Evolutionary conservation across 2,888 invertebrate genomes (phyloP), one percentile per base, ranked within the genome.

Genomic region (Drosophila limbata): DNA sequence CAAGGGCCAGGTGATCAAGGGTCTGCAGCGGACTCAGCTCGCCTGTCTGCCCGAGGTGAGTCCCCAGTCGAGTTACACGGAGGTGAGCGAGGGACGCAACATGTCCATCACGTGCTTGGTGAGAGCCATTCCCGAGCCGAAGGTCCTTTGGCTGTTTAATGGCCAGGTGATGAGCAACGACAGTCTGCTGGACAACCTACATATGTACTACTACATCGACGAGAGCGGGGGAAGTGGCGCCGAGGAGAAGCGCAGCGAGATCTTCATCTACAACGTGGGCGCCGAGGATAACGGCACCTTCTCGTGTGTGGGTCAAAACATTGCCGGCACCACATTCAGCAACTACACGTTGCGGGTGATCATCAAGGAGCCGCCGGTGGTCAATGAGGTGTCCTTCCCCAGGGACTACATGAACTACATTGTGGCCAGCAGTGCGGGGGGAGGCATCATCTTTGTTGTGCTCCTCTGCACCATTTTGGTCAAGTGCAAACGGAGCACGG

Each of bases 261-360:
- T 97, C 64, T 95, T 96, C 88, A 96, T 97, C 84, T 95, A 95
- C 88, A 96, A 96, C 90, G 95, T 96, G 21, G 95, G 95, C 35
- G 94, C 94, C 40, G 96, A 96, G 75, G 96, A 97, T 90, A 97
- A 97, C 88, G 97, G 97, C 5, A 96, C 96, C 9, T 97, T 97
- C 91, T 94, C 96, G 4, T 98, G 98, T 91, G 94, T 96, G 13
- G 97, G 97, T 0, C 96, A 96, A 89, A 98, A 98, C 91, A 94
- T 95, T 15, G 98, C 97, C 0, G 98, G 98, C 13, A 94, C 94
- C 65, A 94, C 95, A 0, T 95, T 95, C 77, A 95, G 96, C 66
- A 97, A 98, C 92, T 96, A 96, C 83, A 97, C 97, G 1, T 94
- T 98, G 77, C 94, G 95, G 73, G 95, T 97, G 51, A 94, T 96